Percentiles rank a stretch among this genome's conserved stretches.
These are phyloP conservation scores for Dicrurus megarhynchus DNA, from an alignment of 2,113 vertebrate species.

Conservation along the genomic window DNA sequence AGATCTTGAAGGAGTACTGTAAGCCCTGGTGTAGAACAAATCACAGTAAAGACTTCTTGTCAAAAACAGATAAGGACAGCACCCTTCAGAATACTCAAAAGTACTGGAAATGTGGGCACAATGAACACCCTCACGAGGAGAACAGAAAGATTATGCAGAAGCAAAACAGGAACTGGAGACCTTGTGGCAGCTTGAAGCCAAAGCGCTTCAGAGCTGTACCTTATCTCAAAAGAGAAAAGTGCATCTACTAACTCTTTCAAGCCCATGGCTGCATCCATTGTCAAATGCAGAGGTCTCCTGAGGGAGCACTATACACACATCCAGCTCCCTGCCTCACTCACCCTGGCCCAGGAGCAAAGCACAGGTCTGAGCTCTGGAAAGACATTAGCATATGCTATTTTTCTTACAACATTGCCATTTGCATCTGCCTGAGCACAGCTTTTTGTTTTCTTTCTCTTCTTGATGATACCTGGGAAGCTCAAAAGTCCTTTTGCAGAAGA, in stretches of 20 bases:
- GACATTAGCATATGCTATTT: not conserved
- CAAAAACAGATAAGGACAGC: not conserved
- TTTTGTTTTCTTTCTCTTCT: not conserved
- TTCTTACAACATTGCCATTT: not conserved
- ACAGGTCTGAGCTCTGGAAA: not conserved
- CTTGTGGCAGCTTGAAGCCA: not conserved
- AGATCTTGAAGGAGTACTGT: not conserved
- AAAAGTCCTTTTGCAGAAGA: not conserved
- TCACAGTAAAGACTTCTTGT: not conserved
- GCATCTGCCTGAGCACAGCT: not conserved
- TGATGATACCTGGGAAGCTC: not conserved
- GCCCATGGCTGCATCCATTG: accelerated
- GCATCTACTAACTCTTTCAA: not conserved
- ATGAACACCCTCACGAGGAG: not conserved
- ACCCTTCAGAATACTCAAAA: not conserved
- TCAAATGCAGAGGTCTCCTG: accelerated
- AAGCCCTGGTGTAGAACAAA: not conserved
- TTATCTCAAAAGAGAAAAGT: not conserved
- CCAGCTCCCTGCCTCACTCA: not conserved
- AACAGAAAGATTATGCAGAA: not conserved
- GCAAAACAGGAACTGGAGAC: not conserved
- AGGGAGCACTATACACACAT: not conserved
- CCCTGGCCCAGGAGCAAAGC: not conserved
- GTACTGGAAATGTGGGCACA: not conserved
- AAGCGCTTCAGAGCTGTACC: not conserved